Conservation (phyloP, 2,797 vertebrate species). For the Pseudocheirus occidentalis region DNA sequence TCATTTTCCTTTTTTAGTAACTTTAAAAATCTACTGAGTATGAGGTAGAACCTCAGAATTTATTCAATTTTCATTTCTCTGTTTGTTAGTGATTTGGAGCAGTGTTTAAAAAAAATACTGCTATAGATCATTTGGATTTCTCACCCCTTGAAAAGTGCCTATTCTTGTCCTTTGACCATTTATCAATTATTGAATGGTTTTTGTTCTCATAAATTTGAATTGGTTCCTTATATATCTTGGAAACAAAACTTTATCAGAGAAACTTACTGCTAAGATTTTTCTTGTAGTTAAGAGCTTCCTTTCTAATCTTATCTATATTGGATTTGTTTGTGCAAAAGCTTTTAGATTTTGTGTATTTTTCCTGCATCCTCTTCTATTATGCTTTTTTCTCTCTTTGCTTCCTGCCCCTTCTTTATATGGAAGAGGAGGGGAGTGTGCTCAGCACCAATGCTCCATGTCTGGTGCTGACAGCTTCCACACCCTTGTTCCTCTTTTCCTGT, state of each 20-base stretch:
- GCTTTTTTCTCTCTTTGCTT: background rate
- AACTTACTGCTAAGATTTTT: background rate
- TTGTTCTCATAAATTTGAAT: background rate
- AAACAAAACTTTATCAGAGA: background rate
- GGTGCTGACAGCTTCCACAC: background rate
- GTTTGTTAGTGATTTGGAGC: background rate
- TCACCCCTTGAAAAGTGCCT: background rate
- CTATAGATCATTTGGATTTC: background rate
- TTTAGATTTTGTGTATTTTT: background rate
- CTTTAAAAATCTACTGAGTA: background rate
- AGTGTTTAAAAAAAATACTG: background rate
- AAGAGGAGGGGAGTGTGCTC: background rate
- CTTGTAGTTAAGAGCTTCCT: background rate
- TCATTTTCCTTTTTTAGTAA: background rate
- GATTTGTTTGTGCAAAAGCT: background rate
- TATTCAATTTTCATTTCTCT: background rate
- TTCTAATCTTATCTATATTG: background rate
- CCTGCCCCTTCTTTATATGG: background rate
- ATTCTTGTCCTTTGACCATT: background rate
- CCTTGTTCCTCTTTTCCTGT: background rate
- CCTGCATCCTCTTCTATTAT: background rate
- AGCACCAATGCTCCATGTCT: background rate
- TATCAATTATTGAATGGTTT: background rate
- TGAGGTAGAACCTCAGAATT: no score
- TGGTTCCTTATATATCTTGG: background rate